phyloP scores from a whole-genome alignment of 1,140 invertebrate genomes.

The Heliconius eleuchia region DNA sequence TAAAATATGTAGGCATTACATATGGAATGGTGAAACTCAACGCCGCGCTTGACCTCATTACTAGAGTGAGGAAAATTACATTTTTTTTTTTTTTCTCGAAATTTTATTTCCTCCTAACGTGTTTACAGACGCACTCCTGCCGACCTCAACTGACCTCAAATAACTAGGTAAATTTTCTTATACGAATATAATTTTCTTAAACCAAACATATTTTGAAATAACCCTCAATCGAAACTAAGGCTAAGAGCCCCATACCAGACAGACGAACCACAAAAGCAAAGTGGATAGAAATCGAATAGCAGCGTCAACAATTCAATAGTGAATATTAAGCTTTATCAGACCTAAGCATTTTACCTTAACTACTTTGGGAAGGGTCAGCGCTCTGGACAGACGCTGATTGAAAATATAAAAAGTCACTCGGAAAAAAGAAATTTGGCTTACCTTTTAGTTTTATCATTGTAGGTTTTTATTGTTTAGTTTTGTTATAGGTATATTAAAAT shows the following conservation, averaged over 20 bases:
- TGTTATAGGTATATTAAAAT: not conserved
- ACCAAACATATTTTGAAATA: not conserved
- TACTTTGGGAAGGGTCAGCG: slow-evolving; percentile 31
- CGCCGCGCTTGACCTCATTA: too few relatives aligned
- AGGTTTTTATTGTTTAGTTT: not conserved
- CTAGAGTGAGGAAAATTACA: too few relatives aligned
- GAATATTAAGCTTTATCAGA: slow-evolving; percentile 17
- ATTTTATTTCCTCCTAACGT: too few relatives aligned
- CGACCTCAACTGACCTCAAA: too few relatives aligned
- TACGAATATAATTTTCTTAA: too few relatives aligned
- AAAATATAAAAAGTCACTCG: slow-evolving; percentile 8
- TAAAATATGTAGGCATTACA: too few relatives aligned
- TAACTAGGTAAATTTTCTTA: too few relatives aligned
- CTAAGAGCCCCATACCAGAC: slow-evolving; percentile 14
- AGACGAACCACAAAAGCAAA: slow-evolving; percentile 31
- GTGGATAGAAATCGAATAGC: slow-evolving; percentile 35
- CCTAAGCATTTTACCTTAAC: slow-evolving; percentile 38
- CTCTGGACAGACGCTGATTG: slow-evolving; percentile 23
- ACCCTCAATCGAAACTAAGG: not conserved
- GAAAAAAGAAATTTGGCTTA: not conserved
- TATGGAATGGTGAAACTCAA: too few relatives aligned
- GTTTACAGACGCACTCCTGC: too few relatives aligned
- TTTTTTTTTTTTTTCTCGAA: too few relatives aligned
- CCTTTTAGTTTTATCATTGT: not conserved
- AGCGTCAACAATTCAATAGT: slow-evolving; percentile 31